Conservation (phyloP, 2,888 invertebrate genomes). For the Athetis lepigone region DNA sequence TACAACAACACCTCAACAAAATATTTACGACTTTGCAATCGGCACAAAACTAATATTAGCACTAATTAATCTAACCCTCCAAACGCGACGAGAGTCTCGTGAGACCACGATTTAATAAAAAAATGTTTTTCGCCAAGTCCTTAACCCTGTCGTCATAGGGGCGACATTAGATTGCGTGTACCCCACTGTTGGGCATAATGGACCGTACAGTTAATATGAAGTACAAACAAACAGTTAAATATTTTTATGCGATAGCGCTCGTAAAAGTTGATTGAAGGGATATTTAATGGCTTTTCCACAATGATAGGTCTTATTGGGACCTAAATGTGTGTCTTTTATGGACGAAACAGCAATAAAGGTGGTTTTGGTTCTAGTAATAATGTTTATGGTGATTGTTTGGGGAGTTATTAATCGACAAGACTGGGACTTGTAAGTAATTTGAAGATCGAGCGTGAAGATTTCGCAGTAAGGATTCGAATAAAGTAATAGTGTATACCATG, state of each 20-base stretch:
- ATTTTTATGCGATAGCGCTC: slow-evolving; percentile 88
- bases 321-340: slow-evolving; percentile 68
- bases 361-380: slow-evolving; percentile 42
- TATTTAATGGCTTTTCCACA: slow-evolving; percentile 78
- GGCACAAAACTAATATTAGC: slow-evolving; percentile 75
- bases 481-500: background rate
- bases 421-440: background rate
- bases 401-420: slow-evolving; percentile 9
- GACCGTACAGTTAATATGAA: slow-evolving; percentile 83
- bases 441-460: background rate
- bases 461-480: background rate
- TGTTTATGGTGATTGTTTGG: slow-evolving; percentile 45
- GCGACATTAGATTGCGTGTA: slow-evolving; percentile 61
- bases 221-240: slow-evolving; percentile 89
- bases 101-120: slow-evolving; percentile 46
- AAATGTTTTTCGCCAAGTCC: slow-evolving; percentile 39
- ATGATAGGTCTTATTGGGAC: slow-evolving; percentile 75
- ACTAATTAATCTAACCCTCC: slow-evolving; percentile 78
- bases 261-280: slow-evolving; percentile 88
- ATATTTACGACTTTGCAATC: slow-evolving; percentile 69
- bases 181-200: slow-evolving; percentile 57
- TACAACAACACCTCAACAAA: slow-evolving; percentile 31
- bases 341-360: slow-evolving; percentile 56
- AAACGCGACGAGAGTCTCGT: slow-evolving; percentile 57
- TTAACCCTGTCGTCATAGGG: slow-evolving; percentile 61